phyloP scores from a whole-genome alignment of 2,797 vertebrate genomes.

The Eidolon dupreanum region DNA sequence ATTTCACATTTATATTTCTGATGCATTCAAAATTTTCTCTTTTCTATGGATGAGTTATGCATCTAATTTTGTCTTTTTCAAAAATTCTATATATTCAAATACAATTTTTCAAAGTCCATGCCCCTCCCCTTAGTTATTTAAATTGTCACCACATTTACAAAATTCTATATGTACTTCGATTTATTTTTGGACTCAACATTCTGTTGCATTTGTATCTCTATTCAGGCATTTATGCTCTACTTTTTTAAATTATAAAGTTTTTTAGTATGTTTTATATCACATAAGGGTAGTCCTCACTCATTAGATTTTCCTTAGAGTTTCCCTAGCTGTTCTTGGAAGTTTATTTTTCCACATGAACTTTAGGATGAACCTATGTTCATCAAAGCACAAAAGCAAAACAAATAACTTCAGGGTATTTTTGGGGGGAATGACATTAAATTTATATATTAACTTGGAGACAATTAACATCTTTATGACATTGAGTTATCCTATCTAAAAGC shows the following conservation, averaged over 20 bases:
- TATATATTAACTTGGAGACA: not conserved
- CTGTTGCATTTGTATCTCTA: not conserved
- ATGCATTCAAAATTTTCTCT: not conserved
- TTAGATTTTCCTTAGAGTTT: slow-evolving; percentile 19
- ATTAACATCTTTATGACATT: not conserved
- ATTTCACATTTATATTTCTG: slow-evolving; percentile 10
- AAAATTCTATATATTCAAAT: slow-evolving; percentile 18
- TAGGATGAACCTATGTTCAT: not conserved
- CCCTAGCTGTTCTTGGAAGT: not conserved
- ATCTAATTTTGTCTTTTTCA: not conserved
- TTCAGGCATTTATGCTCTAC: not conserved
- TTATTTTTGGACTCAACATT: not conserved
- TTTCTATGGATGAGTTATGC: not conserved
- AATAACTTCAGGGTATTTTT: not conserved
- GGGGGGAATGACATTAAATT: not conserved
- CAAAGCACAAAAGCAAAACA: not conserved
- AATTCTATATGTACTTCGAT: not conserved
- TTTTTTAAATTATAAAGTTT: slow-evolving; percentile 26
- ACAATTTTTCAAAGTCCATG: not conserved
- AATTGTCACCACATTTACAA: not conserved
- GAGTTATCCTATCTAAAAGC: not conserved
- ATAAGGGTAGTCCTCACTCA: not conserved
- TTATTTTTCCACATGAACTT: not conserved
- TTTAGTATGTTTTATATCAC: not conserved
- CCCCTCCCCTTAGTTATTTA: not conserved